Evolutionary conservation across 2,888 invertebrate genomes (phyloP).

Genomic region (Luffia ferchaultella): DNA sequence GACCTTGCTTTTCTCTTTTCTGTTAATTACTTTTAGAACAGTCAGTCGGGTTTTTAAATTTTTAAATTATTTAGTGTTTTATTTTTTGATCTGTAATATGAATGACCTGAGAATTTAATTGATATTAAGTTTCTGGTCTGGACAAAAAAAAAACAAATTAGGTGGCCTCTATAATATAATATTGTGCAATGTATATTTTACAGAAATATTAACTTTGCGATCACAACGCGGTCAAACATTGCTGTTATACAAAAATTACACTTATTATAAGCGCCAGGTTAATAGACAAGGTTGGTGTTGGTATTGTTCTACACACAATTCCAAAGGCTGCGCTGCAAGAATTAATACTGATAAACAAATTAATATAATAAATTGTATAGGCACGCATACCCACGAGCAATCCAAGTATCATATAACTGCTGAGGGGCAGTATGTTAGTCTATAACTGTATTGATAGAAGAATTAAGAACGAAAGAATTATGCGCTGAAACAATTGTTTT

Average conservation of each 20-base stretch:
- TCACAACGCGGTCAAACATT: not conserved
- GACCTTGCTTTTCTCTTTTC: too few species aligned
- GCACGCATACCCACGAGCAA: constrained; percentile 28
- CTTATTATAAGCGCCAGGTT: not conserved
- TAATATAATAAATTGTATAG: constrained; percentile 21
- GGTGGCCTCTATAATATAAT: too few species aligned
- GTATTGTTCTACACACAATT: constrained; percentile 35
- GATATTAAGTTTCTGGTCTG: too few species aligned
- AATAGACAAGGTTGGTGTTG: constrained; percentile 16
- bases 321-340: constrained; percentile 36
- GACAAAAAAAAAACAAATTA: too few species aligned
- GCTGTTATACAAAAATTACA: not conserved
- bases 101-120: too few species aligned
- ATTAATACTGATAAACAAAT: constrained; percentile 30
- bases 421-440: not conserved
- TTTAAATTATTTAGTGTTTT: too few species aligned
- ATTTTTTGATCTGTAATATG: too few species aligned
- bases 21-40: too few species aligned
- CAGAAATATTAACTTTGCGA: not conserved
- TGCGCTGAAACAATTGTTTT: too few species aligned
- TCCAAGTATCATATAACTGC: constrained; percentile 1
- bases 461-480: too few species aligned
- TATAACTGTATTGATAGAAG: too few species aligned
- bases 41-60: too few species aligned
- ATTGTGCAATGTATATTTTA: not conserved